A percentile compares a stretch with the other conserved stretches of the same genome.
phyloP scores from a whole-genome alignment of 2,113 vertebrate species.

The Gnathonemus echidnorhynchus region DNA sequence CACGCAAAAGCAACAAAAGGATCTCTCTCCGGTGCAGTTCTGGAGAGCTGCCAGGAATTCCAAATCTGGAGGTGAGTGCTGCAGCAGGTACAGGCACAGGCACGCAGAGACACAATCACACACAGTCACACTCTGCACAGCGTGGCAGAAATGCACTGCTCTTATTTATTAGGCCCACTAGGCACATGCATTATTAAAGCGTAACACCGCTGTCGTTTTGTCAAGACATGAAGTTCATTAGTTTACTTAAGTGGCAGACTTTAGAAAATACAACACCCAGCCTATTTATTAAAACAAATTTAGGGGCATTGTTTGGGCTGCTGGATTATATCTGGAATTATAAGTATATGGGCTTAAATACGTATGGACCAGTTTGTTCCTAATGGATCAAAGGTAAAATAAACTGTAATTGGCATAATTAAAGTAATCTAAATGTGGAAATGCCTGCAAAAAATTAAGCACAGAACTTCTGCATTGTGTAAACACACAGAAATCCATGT shows the following conservation, averaged over 20 bases:
- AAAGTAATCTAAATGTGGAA: background rate
- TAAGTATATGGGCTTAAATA: background rate
- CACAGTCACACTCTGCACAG: background rate
- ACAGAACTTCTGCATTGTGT: background rate
- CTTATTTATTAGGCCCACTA: background rate
- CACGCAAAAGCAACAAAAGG: background rate
- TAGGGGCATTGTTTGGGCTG: background rate
- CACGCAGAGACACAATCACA: background rate
- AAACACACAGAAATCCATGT: background rate
- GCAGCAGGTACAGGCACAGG: background rate
- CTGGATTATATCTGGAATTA: background rate
- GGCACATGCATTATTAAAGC: background rate
- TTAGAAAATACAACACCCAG: background rate
- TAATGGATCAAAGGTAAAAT: background rate
- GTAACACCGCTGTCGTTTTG: background rate
- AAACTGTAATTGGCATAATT: background rate
- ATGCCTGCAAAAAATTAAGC: background rate
- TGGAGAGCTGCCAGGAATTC: background rate
- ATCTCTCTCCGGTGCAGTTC: background rate
- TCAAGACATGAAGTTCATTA: background rate
- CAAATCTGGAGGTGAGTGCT: background rate
- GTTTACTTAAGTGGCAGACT: background rate
- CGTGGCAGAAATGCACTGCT: background rate
- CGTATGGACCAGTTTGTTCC: background rate
- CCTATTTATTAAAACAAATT: background rate